Conservation (phyloP, 2,888 invertebrate genomes). For the Drosophila meridiana region DNA sequence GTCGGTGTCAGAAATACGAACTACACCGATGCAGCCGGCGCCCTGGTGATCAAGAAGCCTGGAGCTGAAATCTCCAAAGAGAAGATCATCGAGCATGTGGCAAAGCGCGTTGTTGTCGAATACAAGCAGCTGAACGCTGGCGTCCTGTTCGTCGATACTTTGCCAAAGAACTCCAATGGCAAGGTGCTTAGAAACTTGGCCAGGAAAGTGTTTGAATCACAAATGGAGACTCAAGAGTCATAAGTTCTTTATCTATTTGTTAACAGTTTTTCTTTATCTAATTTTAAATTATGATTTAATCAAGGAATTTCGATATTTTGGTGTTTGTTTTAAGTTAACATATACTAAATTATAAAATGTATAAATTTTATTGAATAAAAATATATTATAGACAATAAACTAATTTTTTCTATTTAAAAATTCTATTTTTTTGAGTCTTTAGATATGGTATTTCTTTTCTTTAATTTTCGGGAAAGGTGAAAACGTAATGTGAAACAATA, state of each 20-base stretch:
- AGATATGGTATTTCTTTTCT: no score
- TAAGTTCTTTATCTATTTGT: constrained; percentile 1
- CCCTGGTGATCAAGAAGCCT: constrained; percentile 64
- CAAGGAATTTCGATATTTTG: not conserved
- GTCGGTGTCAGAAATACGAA: constrained; percentile 72
- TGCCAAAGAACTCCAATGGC: constrained; percentile 74
- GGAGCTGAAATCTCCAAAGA: constrained; percentile 52
- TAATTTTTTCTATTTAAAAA: not conserved
- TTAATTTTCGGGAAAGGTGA: no score
- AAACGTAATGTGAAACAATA: no score
- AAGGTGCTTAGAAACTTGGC: constrained; percentile 64
- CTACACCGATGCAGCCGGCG: constrained; percentile 75
- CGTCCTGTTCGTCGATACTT: constrained; percentile 66
- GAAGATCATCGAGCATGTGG: constrained; percentile 59
- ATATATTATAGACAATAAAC: not conserved
- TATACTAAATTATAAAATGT: not conserved
- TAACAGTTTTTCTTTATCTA: not conserved
- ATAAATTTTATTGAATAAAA: not conserved
- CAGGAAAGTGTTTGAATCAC: constrained; percentile 52
- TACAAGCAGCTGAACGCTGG: constrained; percentile 79
- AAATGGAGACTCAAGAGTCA: constrained; percentile 13
- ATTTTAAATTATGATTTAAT: constrained; percentile 10
- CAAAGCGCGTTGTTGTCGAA: constrained; percentile 52
- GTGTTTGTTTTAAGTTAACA: not conserved
- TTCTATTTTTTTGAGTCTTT: no score